Base-by-base conservation (phyloP, 2,888 invertebrate species). In the Amblyjoppa fuscipennis region DNA sequence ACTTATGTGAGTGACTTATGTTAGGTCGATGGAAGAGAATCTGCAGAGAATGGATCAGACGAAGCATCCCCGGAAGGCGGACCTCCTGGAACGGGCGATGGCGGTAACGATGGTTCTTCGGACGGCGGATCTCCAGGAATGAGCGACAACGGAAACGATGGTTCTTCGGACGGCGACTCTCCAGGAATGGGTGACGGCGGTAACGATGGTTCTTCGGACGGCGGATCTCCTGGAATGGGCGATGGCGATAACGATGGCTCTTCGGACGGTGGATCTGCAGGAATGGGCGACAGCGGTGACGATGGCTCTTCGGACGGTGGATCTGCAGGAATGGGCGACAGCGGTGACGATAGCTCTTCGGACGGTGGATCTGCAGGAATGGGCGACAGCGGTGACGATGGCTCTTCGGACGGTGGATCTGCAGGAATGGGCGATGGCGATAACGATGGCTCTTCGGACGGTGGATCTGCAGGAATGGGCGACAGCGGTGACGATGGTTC, bases 351-450 rank as follows among this genome's bases (percentile, higher is more conserved):
- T 41, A 16, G 34, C 56, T 28, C 31, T 25, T 25, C 59, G n/a
- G 34, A 45, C 25, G 56, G 68, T 5, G 69, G 45, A 66, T 13
- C 41, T 45, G 2, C 51, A 16, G 56, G 56, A 25, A 16, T 20
- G 11, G 28, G 25, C n/a, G 49, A 38, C 7, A 11, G 13, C 31
- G 64, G 34, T 13, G 38, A 34, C 3, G 59, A n/a, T 7, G 13
- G 25, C 68, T 68, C 74, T 16, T 56, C 59, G 11, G 25, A n/a
- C 13, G 13, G n/a, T n/a, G 81, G 20, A 49, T 59, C 68, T 20
- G 20, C 74, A 13, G 74, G 68, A 59, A 34, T 5, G 4, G 34
- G 4, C 5, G 16, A 38, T 25, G 3, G 9, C 25, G 56, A 7
- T 56, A 9, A 9, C 7, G 20, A 56, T 56, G 7, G n/a, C n/a